Evolutionary conservation across 2,888 invertebrate species (phyloP).

Genomic region (Parnassius glacialis): DNA sequence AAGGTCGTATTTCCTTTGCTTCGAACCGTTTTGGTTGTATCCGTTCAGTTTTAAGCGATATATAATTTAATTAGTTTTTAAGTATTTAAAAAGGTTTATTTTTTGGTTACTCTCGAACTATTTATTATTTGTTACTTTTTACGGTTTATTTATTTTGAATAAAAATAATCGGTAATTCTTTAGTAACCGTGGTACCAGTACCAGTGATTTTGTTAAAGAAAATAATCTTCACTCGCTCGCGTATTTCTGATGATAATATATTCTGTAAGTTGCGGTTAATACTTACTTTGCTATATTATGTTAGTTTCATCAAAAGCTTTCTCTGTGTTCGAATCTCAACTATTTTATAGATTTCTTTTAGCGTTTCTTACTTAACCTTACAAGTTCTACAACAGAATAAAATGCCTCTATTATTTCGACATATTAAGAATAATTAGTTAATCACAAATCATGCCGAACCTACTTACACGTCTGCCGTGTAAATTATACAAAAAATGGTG

Average conservation of each 20-base stretch:
- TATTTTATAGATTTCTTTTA: conserved; percentile 51
- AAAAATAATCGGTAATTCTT: conserved; percentile 30
- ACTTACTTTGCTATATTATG: conserved; percentile 63
- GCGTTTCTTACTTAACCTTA: conserved; percentile 63
- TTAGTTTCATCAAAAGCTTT: conserved; percentile 55
- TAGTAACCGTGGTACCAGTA: conserved; percentile 44
- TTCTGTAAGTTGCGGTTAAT: conserved; percentile 72
- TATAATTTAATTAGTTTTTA: conserved; percentile 60
- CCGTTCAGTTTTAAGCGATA: conserved; percentile 41
- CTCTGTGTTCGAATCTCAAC: conserved; percentile 72
- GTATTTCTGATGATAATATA: conserved; percentile 42
- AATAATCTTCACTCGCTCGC: conserved; percentile 27
- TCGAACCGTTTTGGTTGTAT: conserved; percentile 42
- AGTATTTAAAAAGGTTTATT: conserved; percentile 76
- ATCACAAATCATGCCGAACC: conserved; percentile 23
- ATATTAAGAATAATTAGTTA: conserved; percentile 6
- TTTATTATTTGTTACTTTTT: conserved; percentile 70
- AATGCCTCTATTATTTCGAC: conserved; percentile 16
- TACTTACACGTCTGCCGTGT: conserved; percentile 29
- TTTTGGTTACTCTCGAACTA: conserved; percentile 71
- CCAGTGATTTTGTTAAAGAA: conserved; percentile 45
- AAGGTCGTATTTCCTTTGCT: conserved; percentile 32
- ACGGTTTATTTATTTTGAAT: conserved; percentile 53
- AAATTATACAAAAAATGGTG: conserved; percentile 53
- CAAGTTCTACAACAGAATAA: conserved; percentile 23